phyloP scores from a whole-genome alignment of 2,113 vertebrate species.

The Pandion haliaetus region DNA sequence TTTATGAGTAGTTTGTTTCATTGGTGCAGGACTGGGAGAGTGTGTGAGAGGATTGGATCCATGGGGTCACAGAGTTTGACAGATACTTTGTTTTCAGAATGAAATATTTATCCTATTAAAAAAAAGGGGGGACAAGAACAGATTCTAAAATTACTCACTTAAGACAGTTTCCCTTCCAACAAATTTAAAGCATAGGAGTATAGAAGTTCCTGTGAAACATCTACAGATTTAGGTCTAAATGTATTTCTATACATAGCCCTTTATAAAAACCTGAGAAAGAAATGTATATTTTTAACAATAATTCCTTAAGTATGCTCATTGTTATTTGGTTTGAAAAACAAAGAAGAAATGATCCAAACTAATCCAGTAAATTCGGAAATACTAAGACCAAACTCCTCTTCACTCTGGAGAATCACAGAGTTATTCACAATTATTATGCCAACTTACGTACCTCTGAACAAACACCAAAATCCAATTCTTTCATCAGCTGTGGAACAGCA shows the following conservation, averaged over 20 bases:
- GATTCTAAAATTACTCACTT: not conserved
- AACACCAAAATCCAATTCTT: constrained; percentile 54
- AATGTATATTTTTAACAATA: not conserved
- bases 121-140: not conserved
- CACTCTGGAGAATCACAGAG: not conserved
- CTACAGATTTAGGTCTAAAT: not conserved
- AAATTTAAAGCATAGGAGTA: not conserved
- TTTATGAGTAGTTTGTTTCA: not conserved
- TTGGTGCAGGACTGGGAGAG: not conserved
- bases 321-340: not conserved
- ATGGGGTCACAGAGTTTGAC: not conserved
- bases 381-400: not conserved
- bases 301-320: not conserved
- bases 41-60: not conserved
- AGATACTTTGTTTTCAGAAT: not conserved
- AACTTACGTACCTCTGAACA: constrained; percentile 23
- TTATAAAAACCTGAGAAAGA: not conserved
- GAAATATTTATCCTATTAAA: not conserved
- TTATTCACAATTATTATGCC: constrained; percentile 41
- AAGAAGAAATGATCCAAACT: not conserved
- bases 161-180: not conserved
- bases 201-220: not conserved
- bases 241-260: not conserved
- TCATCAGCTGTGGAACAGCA: constrained; percentile 34
- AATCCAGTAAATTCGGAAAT: not conserved